Conservation (phyloP, 2,797 vertebrate species). For the Arrhamphus sclerolepis region DNA sequence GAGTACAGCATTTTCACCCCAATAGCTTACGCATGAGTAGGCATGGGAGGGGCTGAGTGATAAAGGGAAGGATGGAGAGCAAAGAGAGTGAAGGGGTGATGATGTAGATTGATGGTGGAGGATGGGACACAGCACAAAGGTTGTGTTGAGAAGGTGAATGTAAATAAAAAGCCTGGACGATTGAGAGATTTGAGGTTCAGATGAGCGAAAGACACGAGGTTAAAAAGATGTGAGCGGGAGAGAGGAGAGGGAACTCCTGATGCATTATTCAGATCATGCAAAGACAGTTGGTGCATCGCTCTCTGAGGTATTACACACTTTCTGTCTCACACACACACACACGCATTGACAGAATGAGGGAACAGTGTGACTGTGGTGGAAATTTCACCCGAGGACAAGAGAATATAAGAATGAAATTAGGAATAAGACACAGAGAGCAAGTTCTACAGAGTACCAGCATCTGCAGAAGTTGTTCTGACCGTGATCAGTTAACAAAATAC, state of each 20-base stretch:
- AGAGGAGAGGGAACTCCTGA: slow-evolving; percentile 51
- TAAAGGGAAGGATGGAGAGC: slow-evolving; percentile 29
- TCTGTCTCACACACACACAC: slow-evolving; percentile 16
- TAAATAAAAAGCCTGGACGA: slow-evolving; percentile 48
- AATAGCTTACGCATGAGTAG: slow-evolving; percentile 77
- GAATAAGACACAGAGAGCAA: too few relatives aligned
- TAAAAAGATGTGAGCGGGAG: slow-evolving; percentile 27
- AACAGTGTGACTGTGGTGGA: too few relatives aligned
- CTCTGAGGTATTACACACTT: slow-evolving; percentile 23
- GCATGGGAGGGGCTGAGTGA: slow-evolving; percentile 65
- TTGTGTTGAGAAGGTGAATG: slow-evolving; percentile 51
- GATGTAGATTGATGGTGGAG: slow-evolving; percentile 49
- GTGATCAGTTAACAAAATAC: too few relatives aligned
- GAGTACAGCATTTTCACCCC: slow-evolving; percentile 72
- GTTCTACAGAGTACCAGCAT: too few relatives aligned
- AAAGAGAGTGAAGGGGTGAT: slow-evolving; percentile 14
- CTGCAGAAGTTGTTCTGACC: too few relatives aligned
- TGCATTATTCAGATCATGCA: slow-evolving; percentile 75
- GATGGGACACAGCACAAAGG: slow-evolving; percentile 58
- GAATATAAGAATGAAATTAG: too few relatives aligned
- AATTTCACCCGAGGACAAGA: too few relatives aligned
- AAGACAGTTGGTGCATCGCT: slow-evolving; percentile 50
- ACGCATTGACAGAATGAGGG: slow-evolving; percentile 14
- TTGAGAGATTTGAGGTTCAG: slow-evolving; percentile 33
- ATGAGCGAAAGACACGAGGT: slow-evolving; percentile 22